These are phyloP conservation scores for Uria lomvia DNA, from an alignment of 2,113 vertebrate genomes.

Conservation along the genomic window DNA sequence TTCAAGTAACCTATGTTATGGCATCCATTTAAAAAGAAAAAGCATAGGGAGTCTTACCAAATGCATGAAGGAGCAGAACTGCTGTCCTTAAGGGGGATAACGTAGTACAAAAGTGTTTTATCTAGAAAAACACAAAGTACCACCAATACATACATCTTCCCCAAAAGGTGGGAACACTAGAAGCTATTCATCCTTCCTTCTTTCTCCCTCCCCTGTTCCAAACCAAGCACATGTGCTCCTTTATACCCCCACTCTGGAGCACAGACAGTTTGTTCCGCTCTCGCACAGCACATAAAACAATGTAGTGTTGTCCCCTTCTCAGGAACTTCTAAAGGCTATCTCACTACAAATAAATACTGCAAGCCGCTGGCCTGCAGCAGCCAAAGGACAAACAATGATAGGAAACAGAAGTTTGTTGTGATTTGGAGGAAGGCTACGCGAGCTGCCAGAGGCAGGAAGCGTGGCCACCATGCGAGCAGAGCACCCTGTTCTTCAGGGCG, in stretches of 20 bases:
- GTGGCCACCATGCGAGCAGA: rapidly evolving
- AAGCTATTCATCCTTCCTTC: no score
- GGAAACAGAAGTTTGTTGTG: background rate
- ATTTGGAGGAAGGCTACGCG: background rate
- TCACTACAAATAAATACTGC: background rate
- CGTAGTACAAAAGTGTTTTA: background rate
- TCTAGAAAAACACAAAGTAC: background rate
- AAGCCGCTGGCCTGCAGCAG: background rate
- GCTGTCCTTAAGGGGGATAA: background rate
- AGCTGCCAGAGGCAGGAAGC: background rate
- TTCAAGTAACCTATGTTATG: background rate
- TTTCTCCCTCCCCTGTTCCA: background rate
- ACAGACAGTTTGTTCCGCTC: background rate
- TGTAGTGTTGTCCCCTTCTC: rapidly evolving
- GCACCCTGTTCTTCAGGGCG: background rate
- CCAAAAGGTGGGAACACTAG: background rate
- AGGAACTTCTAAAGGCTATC: background rate
- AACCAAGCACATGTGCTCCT: background rate
- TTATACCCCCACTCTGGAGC: background rate
- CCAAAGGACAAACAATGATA: background rate
- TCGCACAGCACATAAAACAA: background rate
- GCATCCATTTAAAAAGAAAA: background rate
- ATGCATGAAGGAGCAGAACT: rapidly evolving
- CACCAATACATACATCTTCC: background rate
- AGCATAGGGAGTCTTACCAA: background rate